Evolutionary conservation across 2,113 vertebrate species (phyloP).

Genomic region (Xenopus tropicalis): UCB_Xtro_10.0 CM004445.2:57740001-57740500

Average conservation of each 20-base stretch:
- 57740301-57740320: constrained; percentile 36
- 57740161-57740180: constrained; percentile 57
- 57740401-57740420: background rate
- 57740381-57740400: constrained; percentile 5
- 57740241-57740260: constrained; percentile 47
- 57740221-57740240: constrained; percentile 55
- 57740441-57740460: too few relatives aligned
- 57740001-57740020: constrained; percentile 77
- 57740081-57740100: constrained; percentile 70
- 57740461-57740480: too few relatives aligned
- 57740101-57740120: constrained; percentile 64
- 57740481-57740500: too few relatives aligned
- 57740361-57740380: constrained; percentile 32
- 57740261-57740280: constrained; percentile 47
- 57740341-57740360: constrained; percentile 26
- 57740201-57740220: constrained; percentile 55
- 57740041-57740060: constrained; percentile 81
- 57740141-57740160: constrained; percentile 63
- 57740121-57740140: constrained; percentile 70
- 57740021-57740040: constrained; percentile 72
- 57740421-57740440: too few relatives aligned
- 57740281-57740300: constrained; percentile 29
- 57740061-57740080: constrained; percentile 72
- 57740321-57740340: constrained; percentile 33
- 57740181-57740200: constrained; percentile 61